Conservation (phyloP, 2,113 vertebrate genomes). For the Corythornis madagascariensis region DNA sequence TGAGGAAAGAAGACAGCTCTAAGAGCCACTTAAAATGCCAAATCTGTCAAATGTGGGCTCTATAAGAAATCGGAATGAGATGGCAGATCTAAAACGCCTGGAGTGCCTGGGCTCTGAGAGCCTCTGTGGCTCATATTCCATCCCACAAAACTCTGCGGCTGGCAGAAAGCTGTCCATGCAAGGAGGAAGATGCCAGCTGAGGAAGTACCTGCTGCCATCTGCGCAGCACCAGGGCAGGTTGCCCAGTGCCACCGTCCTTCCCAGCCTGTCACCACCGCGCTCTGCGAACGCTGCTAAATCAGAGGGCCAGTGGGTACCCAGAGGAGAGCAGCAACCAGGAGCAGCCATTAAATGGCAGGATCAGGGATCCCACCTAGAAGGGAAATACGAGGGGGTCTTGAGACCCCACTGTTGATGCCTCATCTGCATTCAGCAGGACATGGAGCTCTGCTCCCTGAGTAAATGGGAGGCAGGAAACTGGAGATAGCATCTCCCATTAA, state of each 20-base stretch:
- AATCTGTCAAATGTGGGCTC: not conserved
- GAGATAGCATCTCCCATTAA: not conserved
- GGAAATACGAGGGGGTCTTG: not conserved
- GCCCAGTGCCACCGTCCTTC: not conserved
- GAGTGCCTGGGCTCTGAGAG: not conserved
- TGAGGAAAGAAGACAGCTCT: not conserved
- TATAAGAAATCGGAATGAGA: not conserved
- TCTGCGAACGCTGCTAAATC: not conserved
- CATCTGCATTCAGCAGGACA: not conserved
- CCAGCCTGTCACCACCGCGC: not conserved
- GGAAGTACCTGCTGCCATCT: not conserved
- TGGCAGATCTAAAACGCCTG: not conserved
- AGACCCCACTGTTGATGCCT: not conserved
- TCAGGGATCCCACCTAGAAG: not conserved
- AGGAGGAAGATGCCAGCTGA: not conserved
- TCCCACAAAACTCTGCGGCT: not conserved
- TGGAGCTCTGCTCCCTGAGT: accelerated
- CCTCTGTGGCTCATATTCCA: not conserved
- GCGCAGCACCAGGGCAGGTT: not conserved
- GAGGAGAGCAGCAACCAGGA: accelerated
- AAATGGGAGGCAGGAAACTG: not conserved
- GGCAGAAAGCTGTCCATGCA: not conserved
- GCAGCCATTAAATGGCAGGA: not conserved
- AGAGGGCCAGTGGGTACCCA: not conserved
- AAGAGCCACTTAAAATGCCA: not conserved